A percentile compares a stretch with the other conserved stretches of the same genome.
These are phyloP conservation scores for Myanophis thanlyinensis DNA, from an alignment of 2,113 vertebrate genomes.

Conservation along the genomic window DNA sequence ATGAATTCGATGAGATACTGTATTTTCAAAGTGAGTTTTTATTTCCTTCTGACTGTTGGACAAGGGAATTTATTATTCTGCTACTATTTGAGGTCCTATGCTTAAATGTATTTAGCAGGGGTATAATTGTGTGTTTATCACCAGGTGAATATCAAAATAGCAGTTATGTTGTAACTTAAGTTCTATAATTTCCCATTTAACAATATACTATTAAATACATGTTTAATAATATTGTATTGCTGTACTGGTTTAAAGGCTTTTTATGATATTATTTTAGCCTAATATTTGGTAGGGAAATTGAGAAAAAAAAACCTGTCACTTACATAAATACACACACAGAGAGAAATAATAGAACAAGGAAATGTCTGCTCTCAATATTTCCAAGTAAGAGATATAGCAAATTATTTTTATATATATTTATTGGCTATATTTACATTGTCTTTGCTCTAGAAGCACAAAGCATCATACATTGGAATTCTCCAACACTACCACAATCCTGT, in stretches of 20 bases:
- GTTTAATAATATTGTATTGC: too few species aligned
- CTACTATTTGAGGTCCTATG: too few species aligned
- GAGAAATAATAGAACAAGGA: background rate
- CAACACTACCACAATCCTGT: background rate
- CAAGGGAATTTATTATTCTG: too few species aligned
- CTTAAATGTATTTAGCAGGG: too few species aligned
- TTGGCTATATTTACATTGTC: background rate
- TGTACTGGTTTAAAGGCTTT: background rate
- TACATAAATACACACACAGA: background rate
- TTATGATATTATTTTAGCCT: background rate
- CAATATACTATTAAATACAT: too few species aligned
- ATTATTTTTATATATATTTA: background rate
- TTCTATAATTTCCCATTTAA: too few species aligned
- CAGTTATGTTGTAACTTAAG: too few species aligned
- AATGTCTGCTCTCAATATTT: background rate
- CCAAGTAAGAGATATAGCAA: background rate
- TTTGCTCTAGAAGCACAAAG: background rate
- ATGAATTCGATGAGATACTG: background rate
- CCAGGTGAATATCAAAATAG: too few species aligned
- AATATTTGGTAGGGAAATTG: background rate
- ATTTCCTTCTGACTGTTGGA: background rate
- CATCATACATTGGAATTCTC: background rate
- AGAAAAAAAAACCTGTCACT: background rate
- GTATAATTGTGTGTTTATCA: too few species aligned
- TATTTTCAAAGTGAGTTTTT: background rate